Percentiles rank a stretch among this genome's conserved stretches.
Conservation (phyloP, 2,797 vertebrate species). For the Cetoscarus ocellatus region DNA sequence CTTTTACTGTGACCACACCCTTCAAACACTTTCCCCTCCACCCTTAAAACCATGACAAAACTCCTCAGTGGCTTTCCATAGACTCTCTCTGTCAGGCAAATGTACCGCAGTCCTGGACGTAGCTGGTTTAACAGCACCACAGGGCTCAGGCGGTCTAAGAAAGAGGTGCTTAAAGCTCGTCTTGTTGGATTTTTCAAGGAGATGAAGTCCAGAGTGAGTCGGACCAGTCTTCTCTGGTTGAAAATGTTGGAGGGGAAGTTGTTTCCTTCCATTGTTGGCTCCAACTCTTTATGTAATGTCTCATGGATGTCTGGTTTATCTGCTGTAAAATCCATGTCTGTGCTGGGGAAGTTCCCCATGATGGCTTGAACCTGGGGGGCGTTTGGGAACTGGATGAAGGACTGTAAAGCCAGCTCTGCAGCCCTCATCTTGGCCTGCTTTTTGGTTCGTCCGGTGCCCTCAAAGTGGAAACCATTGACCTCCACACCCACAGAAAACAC, state of each 20-base stretch:
- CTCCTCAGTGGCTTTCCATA: slow-evolving; percentile 85
- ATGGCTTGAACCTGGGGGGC: slow-evolving; percentile 89
- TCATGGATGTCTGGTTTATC: slow-evolving; percentile 90
- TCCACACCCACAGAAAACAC: slow-evolving; percentile 92
- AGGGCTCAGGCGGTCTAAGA: slow-evolving; percentile 77
- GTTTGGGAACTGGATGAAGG: slow-evolving; percentile 94
- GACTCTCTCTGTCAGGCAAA: slow-evolving; percentile 89
- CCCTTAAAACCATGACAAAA: slow-evolving; percentile 92
- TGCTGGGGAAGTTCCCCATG: slow-evolving; percentile 81
- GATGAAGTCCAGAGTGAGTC: slow-evolving; percentile 87
- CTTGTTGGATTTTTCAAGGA: slow-evolving; percentile 71
- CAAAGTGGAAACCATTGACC: slow-evolving; percentile 91
- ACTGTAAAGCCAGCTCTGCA: slow-evolving; percentile 91
- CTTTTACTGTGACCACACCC: slow-evolving; percentile 94
- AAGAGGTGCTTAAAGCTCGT: slow-evolving; percentile 64
- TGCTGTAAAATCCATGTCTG: slow-evolving; percentile 89
- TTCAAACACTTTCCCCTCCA: slow-evolving; percentile 93
- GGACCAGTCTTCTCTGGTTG: slow-evolving; percentile 77
- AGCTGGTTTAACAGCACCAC: slow-evolving; percentile 91
- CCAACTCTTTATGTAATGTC: slow-evolving; percentile 89
- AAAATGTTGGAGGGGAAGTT: slow-evolving; percentile 78
- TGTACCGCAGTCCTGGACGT: slow-evolving; percentile 90
- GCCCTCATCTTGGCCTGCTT: slow-evolving; percentile 96
- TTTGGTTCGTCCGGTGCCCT: slow-evolving; percentile 92
- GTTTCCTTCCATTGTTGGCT: slow-evolving; percentile 75